phyloP scores from a whole-genome alignment of 2,888 invertebrate species.

The Lampropteryx suffumata region DNA sequence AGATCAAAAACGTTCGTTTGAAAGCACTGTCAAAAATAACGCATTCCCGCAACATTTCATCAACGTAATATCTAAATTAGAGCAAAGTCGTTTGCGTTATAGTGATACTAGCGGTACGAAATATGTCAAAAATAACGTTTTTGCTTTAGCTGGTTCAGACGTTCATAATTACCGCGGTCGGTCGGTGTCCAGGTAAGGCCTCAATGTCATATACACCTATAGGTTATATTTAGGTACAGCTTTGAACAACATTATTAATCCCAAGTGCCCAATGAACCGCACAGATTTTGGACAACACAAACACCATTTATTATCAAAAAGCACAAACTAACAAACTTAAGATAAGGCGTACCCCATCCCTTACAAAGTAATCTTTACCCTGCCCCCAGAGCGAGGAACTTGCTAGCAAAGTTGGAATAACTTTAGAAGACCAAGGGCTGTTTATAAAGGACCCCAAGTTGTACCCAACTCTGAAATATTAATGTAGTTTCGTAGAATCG shows the following conservation, averaged over 20 bases:
- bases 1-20: too few species aligned
- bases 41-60: too few species aligned
- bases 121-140: too few species aligned
- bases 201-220: too few species aligned
- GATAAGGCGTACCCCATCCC: conserved; percentile 66
- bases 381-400: conserved; percentile 63
- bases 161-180: too few species aligned
- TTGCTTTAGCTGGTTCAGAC: too few species aligned
- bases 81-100: too few species aligned
- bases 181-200: too few species aligned
- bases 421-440: conserved; percentile 82
- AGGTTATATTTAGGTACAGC: too few species aligned
- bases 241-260: conserved; percentile 6
- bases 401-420: conserved; percentile 77
- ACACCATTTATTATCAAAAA: conserved; percentile 54
- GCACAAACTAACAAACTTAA: conserved; percentile 60
- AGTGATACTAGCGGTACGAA: too few species aligned
- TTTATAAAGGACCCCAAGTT: conserved; percentile 80
- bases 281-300: conserved; percentile 37
- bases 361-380: conserved; percentile 74
- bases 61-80: too few species aligned
- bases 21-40: too few species aligned
- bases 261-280: conserved; percentile 26
- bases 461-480: conserved; percentile 74
- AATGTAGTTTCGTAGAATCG: conserved; percentile 80